Percentiles rank a stretch among this genome's conserved stretches.
These are phyloP conservation scores for Notiomystis cincta DNA, from an alignment of 2,113 vertebrate genomes.

Conservation along the genomic window DNA sequence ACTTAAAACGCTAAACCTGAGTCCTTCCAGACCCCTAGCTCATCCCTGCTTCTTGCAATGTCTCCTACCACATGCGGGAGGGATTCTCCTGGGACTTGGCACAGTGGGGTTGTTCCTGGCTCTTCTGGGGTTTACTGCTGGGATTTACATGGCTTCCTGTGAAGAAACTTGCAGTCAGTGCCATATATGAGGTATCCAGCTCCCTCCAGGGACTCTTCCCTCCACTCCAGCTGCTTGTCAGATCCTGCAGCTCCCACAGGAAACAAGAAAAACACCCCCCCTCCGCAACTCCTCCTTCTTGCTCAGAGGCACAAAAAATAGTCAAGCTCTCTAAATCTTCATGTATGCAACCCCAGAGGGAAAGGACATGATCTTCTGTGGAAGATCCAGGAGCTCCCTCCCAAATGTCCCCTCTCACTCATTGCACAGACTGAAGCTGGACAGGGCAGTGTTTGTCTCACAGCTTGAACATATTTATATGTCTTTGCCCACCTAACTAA, in stretches of 20 bases:
- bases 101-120: background rate
- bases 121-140: background rate
- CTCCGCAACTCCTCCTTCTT: background rate
- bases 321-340: background rate
- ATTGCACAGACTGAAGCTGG: fast-evolving
- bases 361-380: fast-evolving
- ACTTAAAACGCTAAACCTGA: background rate
- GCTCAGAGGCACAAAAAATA: background rate
- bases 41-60: background rate
- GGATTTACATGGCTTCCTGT: background rate
- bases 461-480: background rate
- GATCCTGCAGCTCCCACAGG: background rate
- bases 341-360: fast-evolving
- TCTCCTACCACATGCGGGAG: background rate
- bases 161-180: background rate
- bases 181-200: fast-evolving
- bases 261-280: background rate
- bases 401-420: background rate
- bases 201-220: background rate
- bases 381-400: background rate
- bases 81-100: background rate
- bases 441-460: too few species aligned
- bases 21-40: background rate
- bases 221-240: background rate
- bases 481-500: background rate